These are phyloP conservation scores for Acrobasis suavella DNA, from an alignment of 2,888 invertebrate genomes.

Conservation along the genomic window DNA sequence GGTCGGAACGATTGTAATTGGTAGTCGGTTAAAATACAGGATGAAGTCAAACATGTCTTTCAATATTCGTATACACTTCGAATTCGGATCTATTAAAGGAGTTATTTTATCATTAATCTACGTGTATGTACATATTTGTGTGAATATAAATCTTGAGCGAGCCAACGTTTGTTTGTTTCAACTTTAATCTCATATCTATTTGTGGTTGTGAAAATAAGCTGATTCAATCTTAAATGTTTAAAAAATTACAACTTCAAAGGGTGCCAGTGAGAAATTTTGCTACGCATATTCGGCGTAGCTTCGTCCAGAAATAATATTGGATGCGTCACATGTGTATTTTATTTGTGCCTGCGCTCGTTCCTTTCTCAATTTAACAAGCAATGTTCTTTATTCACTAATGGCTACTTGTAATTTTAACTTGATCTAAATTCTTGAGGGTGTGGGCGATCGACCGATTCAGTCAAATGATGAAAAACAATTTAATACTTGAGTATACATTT, in stretches of 20 bases:
- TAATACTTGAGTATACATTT: no score
- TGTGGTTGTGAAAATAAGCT: neutral
- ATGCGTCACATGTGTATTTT: constrained; percentile 14
- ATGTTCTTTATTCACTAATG: constrained; percentile 13
- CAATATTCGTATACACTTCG: neutral
- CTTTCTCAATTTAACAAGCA: constrained; percentile 12
- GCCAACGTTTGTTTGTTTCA: no score
- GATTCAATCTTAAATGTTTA: constrained; percentile 33
- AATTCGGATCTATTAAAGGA: neutral
- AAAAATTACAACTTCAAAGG: constrained; percentile 41
- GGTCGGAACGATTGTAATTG: constrained; percentile 54
- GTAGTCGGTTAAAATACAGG: constrained; percentile 35
- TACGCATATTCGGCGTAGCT: constrained; percentile 25
- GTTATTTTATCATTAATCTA: no score
- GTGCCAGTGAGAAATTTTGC: constrained; percentile 27
- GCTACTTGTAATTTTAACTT: constrained; percentile 18
- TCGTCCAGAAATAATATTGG: constrained; percentile 28
- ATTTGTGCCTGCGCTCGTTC: constrained; percentile 14
- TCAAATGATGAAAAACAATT: constrained; percentile 5
- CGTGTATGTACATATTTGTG: no score
- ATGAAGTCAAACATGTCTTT: constrained; percentile 10
- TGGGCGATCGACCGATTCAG: constrained; percentile 8
- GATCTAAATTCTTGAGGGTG: constrained; percentile 9
- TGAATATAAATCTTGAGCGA: no score
- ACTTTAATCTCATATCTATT: neutral